Conservation (phyloP, 64 coral and sea anemone genomes). For the Exaiptasia diaphana region DNA sequence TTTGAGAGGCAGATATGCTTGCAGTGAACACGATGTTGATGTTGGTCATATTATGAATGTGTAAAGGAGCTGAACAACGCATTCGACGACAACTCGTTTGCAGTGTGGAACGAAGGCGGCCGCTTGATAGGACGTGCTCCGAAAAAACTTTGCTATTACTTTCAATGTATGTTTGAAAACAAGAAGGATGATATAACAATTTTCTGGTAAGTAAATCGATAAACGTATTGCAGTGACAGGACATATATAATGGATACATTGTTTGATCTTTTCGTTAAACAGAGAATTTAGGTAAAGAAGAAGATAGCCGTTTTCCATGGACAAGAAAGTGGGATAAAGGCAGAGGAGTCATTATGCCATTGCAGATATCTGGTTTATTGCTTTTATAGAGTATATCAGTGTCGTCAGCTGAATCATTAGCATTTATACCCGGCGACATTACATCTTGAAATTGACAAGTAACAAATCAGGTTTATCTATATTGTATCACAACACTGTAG, state of each 20-base stretch:
- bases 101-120: neutral
- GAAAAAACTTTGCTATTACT: neutral
- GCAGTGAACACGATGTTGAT: neutral
- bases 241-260: too few species aligned
- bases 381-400: neutral
- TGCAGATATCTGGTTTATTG: neutral
- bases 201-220: constrained; percentile 1
- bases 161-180: neutral
- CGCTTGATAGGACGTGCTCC: neutral
- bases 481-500: too few species aligned
- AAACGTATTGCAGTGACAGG: too few species aligned
- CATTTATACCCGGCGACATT: neutral
- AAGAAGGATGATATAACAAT: neutral
- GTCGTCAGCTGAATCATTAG: neutral
- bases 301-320: neutral
- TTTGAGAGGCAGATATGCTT: neutral
- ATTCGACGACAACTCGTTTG: neutral
- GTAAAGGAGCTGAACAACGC: neutral
- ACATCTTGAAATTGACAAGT: neutral
- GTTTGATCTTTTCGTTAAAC: too few species aligned
- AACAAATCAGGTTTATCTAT: neutral
- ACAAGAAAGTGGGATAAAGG: neutral
- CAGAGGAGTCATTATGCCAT: neutral
- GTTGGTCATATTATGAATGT: neutral
- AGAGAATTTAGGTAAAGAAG: too few species aligned